Evolutionary conservation across 2,888 invertebrate species (phyloP).

Genomic region (Anodontia alba): DNA sequence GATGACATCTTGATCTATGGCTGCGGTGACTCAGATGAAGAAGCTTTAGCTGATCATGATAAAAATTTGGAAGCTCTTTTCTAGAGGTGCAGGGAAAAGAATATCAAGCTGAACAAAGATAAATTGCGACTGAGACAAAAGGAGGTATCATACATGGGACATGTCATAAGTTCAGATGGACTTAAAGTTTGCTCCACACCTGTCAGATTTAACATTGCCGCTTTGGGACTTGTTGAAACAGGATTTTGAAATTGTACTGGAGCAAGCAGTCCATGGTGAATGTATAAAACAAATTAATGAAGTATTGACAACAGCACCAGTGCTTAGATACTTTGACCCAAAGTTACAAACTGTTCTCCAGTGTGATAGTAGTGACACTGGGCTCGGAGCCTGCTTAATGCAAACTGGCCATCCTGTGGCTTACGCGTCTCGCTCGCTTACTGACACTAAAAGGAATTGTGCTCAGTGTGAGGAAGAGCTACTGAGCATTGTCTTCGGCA

Average conservation of each 20-base stretch:
- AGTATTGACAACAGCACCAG: slow-evolving; percentile 25
- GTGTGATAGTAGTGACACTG: slow-evolving; percentile 41
- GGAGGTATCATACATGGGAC: slow-evolving; percentile 56
- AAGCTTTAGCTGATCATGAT: slow-evolving; percentile 49
- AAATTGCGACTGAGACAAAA: slow-evolving; percentile 41
- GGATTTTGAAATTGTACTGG: slow-evolving; percentile 30
- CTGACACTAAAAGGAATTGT: slow-evolving; percentile 45
- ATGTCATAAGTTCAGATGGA: slow-evolving; percentile 47
- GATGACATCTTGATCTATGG: slow-evolving; percentile 61
- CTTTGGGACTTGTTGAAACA: slow-evolving; percentile 30
- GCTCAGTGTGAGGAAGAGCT: slow-evolving; percentile 65
- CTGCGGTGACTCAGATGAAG: slow-evolving; percentile 28
- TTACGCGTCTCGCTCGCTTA: slow-evolving; percentile 50
- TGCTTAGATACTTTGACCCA: slow-evolving; percentile 37
- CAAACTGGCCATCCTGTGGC: slow-evolving; percentile 60
- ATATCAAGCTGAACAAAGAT: slow-evolving; percentile 57
- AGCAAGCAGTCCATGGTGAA: slow-evolving; percentile 1
- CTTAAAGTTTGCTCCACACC: slow-evolving; percentile 36
- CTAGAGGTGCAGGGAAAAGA: slow-evolving; percentile 33
- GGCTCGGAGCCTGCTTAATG: slow-evolving; percentile 60
- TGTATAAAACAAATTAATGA: slow-evolving; percentile 23
- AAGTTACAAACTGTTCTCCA: slow-evolving; percentile 4
- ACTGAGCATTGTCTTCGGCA: slow-evolving; percentile 50
- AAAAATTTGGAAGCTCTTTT: slow-evolving; percentile 38
- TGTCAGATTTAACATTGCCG: slow-evolving; percentile 33